Evolutionary conservation across 2,113 vertebrate species (phyloP), one percentile per base, ranked within the genome.

Genomic region (Cinclus cinclus): DNA sequence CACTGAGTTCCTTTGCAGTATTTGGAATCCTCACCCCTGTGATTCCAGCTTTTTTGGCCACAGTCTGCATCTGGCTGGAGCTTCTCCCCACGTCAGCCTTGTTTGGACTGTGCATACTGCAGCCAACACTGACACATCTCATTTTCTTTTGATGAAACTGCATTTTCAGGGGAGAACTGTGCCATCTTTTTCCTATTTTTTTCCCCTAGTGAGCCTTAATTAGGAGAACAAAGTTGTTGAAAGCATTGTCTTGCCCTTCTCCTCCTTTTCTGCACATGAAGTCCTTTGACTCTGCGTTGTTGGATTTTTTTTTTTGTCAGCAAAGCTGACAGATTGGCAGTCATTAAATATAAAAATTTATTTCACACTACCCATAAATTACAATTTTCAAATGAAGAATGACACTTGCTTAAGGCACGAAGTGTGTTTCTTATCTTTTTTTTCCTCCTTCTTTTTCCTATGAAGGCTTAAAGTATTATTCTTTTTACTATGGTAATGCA

Each of bases 331-430:
- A 94, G 81, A 87, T 42, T 82, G 75, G 85, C 79, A 86, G 75
- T 23, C 64, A 68, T 92, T 90, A 83, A 85, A 85, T 46, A 83
- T 13, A 92, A 88, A 75, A 87, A 55, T 71, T 68, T 39, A 81
- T 81, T 86, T 89, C 73, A 33, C 67, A 73, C 47, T 49, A 68
- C 46, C 41, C 41, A 71, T 83, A 86, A 92, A 92, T 92, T 88
- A 74, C 44, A 42, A 15, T 4, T 94, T 93, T 93, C 85, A 90
- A 86, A 92, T 81, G 47, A 90, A 89, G 84, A 94, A 78, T 68
- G 92, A 85, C 90, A 87, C 50, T 81, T 65, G 52, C 78, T 94
- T 75, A 78, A 92, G 56, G 55, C 78, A 88, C 25, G 0, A 83
- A 87, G 24, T 44, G 42, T 56, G 20, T 14, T 18, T 71, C 70